Percentiles rank a stretch among this genome's conserved stretches.
phyloP scores from a whole-genome alignment of 2,113 vertebrate genomes.

The Bos javanicus region DNA sequence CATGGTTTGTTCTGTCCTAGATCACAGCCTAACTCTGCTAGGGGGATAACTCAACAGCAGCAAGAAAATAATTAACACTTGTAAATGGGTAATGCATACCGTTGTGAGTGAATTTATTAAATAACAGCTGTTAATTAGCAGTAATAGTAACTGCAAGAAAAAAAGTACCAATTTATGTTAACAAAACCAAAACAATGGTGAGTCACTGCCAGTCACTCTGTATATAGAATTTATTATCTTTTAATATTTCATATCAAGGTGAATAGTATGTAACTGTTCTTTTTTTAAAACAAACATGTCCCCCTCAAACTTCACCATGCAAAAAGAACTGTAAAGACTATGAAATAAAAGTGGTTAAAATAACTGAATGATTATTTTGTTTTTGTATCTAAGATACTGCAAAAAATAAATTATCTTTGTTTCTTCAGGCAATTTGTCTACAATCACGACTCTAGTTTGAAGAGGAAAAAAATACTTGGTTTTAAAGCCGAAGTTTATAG shows the following conservation, averaged over 20 bases:
- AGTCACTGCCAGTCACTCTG: background rate
- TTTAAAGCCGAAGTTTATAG: background rate
- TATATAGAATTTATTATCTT: background rate
- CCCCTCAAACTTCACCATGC: background rate
- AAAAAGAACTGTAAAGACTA: background rate
- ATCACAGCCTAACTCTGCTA: background rate
- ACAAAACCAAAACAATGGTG: conserved; percentile 27
- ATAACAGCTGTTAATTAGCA: conserved; percentile 36
- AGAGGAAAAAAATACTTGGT: background rate
- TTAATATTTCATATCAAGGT: background rate
- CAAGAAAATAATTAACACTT: background rate
- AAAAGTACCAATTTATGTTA: background rate
- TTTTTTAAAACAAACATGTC: background rate
- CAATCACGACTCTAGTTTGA: background rate
- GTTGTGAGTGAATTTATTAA: conserved; percentile 14
- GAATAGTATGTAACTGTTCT: background rate
- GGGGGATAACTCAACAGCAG: background rate
- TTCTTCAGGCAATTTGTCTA: conserved; percentile 20
- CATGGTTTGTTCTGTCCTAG: background rate
- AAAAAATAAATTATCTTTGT: background rate
- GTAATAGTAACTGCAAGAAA: conserved; percentile 5
- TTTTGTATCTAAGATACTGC: background rate
- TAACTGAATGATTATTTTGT: background rate
- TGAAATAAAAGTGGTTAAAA: background rate
- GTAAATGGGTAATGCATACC: background rate